Evolutionary conservation across 2,888 invertebrate genomes (phyloP), one percentile per base, ranked within the genome.

Genomic region (Drosophila conformis): DNA sequence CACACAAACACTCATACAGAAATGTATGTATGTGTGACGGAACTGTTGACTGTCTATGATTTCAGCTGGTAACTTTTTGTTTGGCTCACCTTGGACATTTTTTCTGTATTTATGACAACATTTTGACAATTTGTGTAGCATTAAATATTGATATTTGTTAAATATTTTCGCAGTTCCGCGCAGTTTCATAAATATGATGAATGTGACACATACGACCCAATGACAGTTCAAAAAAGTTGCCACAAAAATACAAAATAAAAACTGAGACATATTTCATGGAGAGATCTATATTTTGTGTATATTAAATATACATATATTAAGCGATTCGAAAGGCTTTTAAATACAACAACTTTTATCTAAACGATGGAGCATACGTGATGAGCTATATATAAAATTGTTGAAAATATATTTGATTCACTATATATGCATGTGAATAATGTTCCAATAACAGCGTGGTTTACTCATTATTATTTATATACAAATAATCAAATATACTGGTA

Each of bases 71-170:
- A 70, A 71, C 79, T 64, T 73, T 87, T 66, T 72, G 80, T 82
- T 79, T 67, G 68, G 38, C 59, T 66, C 69, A 54, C 77, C 80
- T 67, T 60, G 56, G 57, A 76, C 67, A 62, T 69, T 52, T 70
- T 87, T 59, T 67, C 62, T 53, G 49, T 77, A 77, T 73, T 78
- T 76, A 61, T 78, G 83, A 77, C 76, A 87, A 89, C 73, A 58
- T 73, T 87, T 73, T 67, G 72, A 77, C 82, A 87, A 77, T 80
- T 82, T 89, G 66, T 70, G 78, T 76, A 58, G 59, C 73, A 83
- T 81, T 79, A 75, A 90, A 85, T 89, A 87, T 87, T 89, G 79
- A 71, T 81, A 71, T 75, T 90, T 79, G 77, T 31, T 70, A 88
- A 89, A 87, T 80, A 83, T 66, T 71, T 67, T 75, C n/a, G 46